Conservation (phyloP, 1,140 invertebrate genomes). For the Scaptomyza montana region DNA sequence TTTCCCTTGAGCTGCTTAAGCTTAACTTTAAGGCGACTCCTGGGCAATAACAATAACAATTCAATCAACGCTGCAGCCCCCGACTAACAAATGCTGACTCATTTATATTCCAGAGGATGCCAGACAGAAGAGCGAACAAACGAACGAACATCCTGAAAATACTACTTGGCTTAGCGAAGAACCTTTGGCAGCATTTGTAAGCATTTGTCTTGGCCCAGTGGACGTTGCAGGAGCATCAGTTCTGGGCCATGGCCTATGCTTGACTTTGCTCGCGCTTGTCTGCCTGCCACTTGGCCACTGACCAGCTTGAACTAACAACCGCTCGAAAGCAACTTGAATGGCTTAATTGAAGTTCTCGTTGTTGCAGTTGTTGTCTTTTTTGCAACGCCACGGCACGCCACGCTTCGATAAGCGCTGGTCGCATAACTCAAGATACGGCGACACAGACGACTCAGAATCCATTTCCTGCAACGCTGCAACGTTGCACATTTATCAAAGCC, state of each 20-base stretch:
- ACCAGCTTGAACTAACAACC: slow-evolving; percentile 53
- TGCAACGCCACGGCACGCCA: background rate
- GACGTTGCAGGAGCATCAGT: slow-evolving; percentile 19
- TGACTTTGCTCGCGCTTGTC: slow-evolving; percentile 61
- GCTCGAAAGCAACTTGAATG: slow-evolving; percentile 47
- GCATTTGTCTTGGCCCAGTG: slow-evolving; percentile 45
- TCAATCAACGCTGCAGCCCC: slow-evolving; percentile 65
- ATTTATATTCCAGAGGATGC: slow-evolving; percentile 63
- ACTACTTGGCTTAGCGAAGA: slow-evolving; percentile 14
- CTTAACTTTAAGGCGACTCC: slow-evolving; percentile 36
- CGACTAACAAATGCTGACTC: slow-evolving; percentile 73
- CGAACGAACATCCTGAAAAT: slow-evolving; percentile 19
- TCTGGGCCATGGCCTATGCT: slow-evolving; percentile 35
- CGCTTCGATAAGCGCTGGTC: slow-evolving; percentile 41
- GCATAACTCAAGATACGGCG: slow-evolving; percentile 61
- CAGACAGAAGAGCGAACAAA: slow-evolving; percentile 20
- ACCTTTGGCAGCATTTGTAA: slow-evolving; percentile 39
- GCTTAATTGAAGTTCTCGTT: slow-evolving; percentile 33
- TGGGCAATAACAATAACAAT: slow-evolving; percentile 70
- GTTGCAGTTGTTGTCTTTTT: background rate
- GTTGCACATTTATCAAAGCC: slow-evolving; percentile 67
- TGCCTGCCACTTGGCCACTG: slow-evolving; percentile 57
- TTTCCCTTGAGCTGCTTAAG: slow-evolving; percentile 13
- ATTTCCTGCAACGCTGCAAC: slow-evolving; percentile 60
- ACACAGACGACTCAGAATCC: slow-evolving; percentile 49